phyloP scores from a whole-genome alignment of 2,888 invertebrate genomes.

The Anodontia alba region DNA sequence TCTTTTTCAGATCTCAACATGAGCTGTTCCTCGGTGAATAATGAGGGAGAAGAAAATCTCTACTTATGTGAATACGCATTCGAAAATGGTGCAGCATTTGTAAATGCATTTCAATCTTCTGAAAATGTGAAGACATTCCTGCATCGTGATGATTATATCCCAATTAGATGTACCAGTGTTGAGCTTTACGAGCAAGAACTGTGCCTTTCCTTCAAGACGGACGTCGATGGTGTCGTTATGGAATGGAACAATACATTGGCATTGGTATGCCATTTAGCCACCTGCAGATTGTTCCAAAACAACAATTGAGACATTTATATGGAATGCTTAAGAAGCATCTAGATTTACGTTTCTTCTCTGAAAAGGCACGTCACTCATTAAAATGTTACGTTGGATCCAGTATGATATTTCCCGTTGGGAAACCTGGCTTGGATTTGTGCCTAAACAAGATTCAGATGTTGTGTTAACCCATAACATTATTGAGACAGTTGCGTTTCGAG shows the following conservation, averaged over 20 bases:
- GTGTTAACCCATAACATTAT: not conserved
- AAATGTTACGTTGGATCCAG: constrained; percentile 7
- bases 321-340: constrained; percentile 21
- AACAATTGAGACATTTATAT: not conserved
- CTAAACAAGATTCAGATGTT: not conserved
- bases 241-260: constrained; percentile 27
- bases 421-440: constrained; percentile 26
- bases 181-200: constrained; percentile 13
- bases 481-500: not conserved
- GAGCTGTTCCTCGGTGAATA: not conserved
- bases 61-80: constrained; percentile 22
- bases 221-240: constrained; percentile 29
- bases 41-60: constrained; percentile 17
- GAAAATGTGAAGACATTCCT: constrained; percentile 24
- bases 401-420: constrained; percentile 18
- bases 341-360: not conserved
- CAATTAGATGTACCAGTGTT: constrained; percentile 18
- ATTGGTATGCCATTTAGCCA: not conserved
- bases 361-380: not conserved
- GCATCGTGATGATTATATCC: constrained; percentile 15
- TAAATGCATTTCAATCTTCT: not conserved
- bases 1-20: not conserved
- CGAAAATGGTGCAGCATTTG: constrained; percentile 22
- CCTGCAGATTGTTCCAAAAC: constrained; percentile 8
- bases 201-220: not conserved